Base-by-base conservation (phyloP, 2,113 vertebrate genomes). In the Alligator mississippiensis region DNA sequence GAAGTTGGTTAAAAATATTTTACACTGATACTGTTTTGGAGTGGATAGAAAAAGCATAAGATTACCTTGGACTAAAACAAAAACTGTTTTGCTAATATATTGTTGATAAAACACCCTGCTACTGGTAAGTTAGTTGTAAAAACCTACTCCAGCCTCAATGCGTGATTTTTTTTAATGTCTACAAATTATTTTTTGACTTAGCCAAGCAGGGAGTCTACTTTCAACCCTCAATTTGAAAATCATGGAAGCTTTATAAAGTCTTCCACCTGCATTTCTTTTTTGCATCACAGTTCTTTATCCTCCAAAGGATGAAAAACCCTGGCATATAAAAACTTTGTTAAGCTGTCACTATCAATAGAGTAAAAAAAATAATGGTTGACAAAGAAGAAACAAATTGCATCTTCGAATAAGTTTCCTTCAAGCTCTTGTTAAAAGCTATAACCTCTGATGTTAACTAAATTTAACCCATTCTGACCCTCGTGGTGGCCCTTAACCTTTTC, bases 311-410 rank as follows among this genome's bases (percentile, higher is more conserved):
- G 96, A 98, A 98, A 94, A 97, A 97, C 96, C 93, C 95, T 5
- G 90, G 97, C 89, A 28, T 97, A 97, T 98, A 98, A 97, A 98
- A 98, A 98, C 97, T 98, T 98, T 98, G 98, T 98, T 98, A 98
- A 97, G 97, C 97, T 98, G 97, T 98, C 97, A 98, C 97, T 94
- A 94, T 98, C 97, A 98, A 98, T 98, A 96, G 97, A 88, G 93
- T 11, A 94, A 94, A 94, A 96, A 96, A 96, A 97, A 98, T 93
- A 98, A 97, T 95, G 85, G 96, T 64, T 88, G 97, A 98, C 97
- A 98, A 98, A 98, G 97, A 98, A 97, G 98, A 98, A 98, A 98
- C 98, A 98, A 98, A 98, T 97, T 97, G 97, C 97, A 95, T 97
- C 96, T 97, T 98, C 96, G 19, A 98, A 91, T 97, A 97, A 97